Conservation (phyloP, 2,888 invertebrate species). For the Phlogophora meticulosa region DNA sequence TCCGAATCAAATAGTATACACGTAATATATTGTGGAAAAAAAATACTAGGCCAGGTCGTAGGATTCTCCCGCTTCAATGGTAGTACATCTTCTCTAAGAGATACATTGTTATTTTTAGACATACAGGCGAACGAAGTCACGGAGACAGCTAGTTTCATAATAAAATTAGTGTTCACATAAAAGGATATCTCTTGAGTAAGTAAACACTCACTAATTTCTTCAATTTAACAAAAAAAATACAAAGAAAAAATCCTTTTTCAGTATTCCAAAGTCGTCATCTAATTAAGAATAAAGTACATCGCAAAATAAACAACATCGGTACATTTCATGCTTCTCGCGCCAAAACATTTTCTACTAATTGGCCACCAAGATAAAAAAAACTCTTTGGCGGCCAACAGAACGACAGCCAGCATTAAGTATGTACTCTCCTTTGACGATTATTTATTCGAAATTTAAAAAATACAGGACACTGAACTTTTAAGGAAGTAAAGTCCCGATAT, state of each 20-base stretch:
- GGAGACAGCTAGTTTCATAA: no score
- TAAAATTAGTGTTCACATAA: no score
- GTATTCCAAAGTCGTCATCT: conserved; percentile 9
- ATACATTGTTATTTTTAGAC: no score
- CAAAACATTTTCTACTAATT: conserved; percentile 73
- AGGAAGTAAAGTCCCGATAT: conserved; percentile 61
- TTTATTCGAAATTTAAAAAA: conserved; percentile 61
- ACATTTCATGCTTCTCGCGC: conserved; percentile 46
- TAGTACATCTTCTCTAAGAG: no score
- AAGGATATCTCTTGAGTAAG: background rate
- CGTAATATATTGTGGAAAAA: no score
- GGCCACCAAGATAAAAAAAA: conserved; percentile 70
- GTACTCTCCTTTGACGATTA: conserved; percentile 66
- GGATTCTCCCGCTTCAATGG: no score
- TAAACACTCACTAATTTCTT: background rate
- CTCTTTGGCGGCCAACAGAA: conserved; percentile 66
- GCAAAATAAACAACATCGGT: conserved; percentile 16
- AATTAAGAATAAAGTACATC: conserved; percentile 49
- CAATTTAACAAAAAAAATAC: background rate
- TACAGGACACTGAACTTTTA: conserved; percentile 63
- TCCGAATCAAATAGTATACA: no score
- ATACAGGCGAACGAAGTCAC: no score
- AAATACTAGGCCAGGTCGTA: no score
- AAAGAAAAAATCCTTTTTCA: background rate
- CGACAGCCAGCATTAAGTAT: conserved; percentile 56